Percentiles rank a stretch among this genome's conserved stretches.
These are phyloP conservation scores for Danio aesculapii DNA, from an alignment of 2,797 vertebrate genomes.

Conservation along the genomic window DNA sequence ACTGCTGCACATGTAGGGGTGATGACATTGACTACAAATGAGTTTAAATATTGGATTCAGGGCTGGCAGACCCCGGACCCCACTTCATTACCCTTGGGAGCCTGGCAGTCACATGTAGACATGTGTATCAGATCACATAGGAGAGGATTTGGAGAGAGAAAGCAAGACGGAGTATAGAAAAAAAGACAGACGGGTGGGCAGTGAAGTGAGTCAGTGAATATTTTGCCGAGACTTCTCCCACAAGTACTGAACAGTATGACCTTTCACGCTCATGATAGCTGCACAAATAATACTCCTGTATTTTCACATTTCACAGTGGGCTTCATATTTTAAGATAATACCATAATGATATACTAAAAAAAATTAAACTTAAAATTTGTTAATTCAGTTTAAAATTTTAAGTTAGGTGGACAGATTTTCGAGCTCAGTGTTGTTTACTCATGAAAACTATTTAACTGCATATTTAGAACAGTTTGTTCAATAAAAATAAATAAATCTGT, in stretches of 20 bases:
- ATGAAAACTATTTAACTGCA: no score
- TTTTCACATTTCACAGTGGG: background rate
- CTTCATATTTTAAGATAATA: no score
- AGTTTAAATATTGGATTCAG: conserved; percentile 63
- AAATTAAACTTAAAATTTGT: no score
- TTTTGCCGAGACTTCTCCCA: conserved; percentile 15
- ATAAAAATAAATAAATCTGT: no score
- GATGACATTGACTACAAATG: conserved; percentile 62
- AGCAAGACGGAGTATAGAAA: conserved; percentile 14
- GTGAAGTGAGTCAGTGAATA: conserved; percentile 38
- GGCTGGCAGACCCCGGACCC: conserved; percentile 51
- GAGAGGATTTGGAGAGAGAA: conserved; percentile 21
- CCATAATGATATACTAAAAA: no score
- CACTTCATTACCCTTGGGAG: conserved; percentile 50
- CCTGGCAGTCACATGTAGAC: conserved; percentile 49
- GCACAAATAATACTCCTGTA: background rate
- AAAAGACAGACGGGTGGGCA: conserved; percentile 7
- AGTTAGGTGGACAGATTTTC: no score
- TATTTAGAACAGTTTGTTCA: no score
- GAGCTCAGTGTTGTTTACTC: no score
- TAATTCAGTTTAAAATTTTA: no score
- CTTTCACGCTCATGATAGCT: background rate
- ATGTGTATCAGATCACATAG: conserved; percentile 52
- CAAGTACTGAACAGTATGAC: conserved; percentile 32
- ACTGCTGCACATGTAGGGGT: conserved; percentile 49